These are phyloP conservation scores for Chiloscyllium plagiosum DNA, from an alignment of 2,113 vertebrate species.

Conservation along the genomic window DNA sequence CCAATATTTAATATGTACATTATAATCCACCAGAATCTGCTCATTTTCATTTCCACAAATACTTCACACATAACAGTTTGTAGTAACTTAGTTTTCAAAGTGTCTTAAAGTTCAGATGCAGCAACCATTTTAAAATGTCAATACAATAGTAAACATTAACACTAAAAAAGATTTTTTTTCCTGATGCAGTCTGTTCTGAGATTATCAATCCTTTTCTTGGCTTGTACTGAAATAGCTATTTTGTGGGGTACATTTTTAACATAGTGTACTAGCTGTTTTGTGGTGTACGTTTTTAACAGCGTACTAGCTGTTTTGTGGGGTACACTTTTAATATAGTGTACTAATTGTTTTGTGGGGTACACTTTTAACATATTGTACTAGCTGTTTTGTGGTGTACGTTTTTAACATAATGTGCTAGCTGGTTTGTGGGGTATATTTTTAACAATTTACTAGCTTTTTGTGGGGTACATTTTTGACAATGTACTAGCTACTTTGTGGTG, in stretches of 20 bases:
- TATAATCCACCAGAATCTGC: background rate
- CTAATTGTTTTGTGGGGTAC: background rate
- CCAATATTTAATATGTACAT: background rate
- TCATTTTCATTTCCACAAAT: background rate
- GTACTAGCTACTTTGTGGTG: background rate
- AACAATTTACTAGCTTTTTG: too few relatives aligned
- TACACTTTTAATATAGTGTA: too few relatives aligned
- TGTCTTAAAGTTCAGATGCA: background rate
- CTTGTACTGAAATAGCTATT: background rate
- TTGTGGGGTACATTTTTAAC: too few relatives aligned
- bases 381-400: background rate
- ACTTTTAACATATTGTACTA: background rate
- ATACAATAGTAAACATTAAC: background rate
- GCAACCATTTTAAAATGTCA: background rate
- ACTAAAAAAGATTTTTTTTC: background rate
- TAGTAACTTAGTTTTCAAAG: background rate
- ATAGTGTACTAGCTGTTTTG: too few relatives aligned
- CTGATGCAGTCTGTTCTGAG: background rate
- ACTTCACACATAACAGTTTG: background rate
- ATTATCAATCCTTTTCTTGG: background rate
- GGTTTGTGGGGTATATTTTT: too few relatives aligned
- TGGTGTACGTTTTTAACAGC: too few relatives aligned
- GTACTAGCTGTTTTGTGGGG: background rate
- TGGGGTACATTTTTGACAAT: too few relatives aligned
- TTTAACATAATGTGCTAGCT: background rate